Percentiles rank a stretch among this genome's conserved stretches.
phyloP scores from a whole-genome alignment of 2,888 invertebrate genomes.

The Cosmia pyralina region DNA sequence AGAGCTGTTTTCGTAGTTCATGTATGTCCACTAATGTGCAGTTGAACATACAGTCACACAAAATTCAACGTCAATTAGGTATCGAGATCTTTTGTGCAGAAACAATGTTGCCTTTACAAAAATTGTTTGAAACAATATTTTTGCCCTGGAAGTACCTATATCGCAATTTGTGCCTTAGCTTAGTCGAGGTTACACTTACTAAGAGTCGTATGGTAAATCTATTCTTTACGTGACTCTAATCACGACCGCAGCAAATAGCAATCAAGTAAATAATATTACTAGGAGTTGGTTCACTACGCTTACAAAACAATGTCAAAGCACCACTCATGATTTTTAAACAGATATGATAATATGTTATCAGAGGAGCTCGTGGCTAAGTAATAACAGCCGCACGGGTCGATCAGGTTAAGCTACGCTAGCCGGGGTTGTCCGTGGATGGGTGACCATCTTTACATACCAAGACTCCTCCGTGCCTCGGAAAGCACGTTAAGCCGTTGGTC shows the following conservation, averaged over 20 bases:
- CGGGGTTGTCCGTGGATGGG: too few species aligned
- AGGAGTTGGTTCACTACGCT: not conserved
- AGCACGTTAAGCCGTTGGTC: too few species aligned
- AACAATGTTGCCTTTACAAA: not conserved
- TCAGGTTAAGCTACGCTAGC: too few species aligned
- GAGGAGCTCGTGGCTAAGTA: too few species aligned
- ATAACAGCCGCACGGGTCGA: too few species aligned
- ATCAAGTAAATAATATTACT: slow-evolving; percentile 14
- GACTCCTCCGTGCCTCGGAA: too few species aligned
- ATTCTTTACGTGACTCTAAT: slow-evolving; percentile 3
- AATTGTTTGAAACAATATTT: not conserved
- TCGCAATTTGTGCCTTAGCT: too few species aligned
- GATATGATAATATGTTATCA: slow-evolving; percentile 25
- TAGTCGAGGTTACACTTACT: not conserved
- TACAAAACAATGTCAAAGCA: slow-evolving; percentile 14
- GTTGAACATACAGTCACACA: not conserved
- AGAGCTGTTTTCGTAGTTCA: not conserved
- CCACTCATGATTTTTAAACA: slow-evolving; percentile 4
- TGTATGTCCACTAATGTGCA: too few species aligned
- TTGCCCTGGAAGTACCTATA: too few species aligned
- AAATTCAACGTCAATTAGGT: not conserved
- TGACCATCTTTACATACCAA: too few species aligned
- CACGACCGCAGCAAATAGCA: not conserved
- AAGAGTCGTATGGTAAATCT: not conserved
- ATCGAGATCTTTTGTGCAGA: not conserved